Evolutionary conservation across 2,113 vertebrate species (phyloP), one percentile per base, ranked within the genome.

Genomic region (Misgurnus anguillicaudatus): DNA sequence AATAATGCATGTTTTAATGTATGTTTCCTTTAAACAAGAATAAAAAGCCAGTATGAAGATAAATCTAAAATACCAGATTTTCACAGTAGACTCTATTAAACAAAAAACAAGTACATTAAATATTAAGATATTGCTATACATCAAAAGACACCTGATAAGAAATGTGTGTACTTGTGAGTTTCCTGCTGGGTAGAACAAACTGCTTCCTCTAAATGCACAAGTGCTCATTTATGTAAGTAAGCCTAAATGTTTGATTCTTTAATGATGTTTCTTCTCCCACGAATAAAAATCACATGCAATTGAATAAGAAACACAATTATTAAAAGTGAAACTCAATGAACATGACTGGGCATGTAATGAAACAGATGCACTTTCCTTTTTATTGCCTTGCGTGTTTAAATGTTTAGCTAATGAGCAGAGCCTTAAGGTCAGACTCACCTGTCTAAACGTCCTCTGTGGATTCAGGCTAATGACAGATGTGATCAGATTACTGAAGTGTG

Each of bases 31-130:
- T 63, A 74, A 66, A 58, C 57, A 42, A 63, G 36, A 61, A 41
- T n/a, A 67, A n/a, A 75, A 82, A 74, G 69, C 74, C 63, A 73
- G 68, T 42, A 16, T 38, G 16, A n/a, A 21, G 76, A 61, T 69
- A 6, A 78, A 70, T 57, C 70, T 51, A 42, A 48, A 42, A 78
- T 39, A 9, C n/a, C 24, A 19, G n/a, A n/a, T n/a, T 19, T 36
- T 71, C 5, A n/a, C n/a, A n/a, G n/a, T n/a, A n/a, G n/a, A n/a
- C n/a, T n/a, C n/a, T n/a, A n/a, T n/a, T n/a, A 19, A 14, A 9
- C 16, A 6, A 8, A 17, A 69, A 9, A 48, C 67, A 71, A 39
- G 17, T 36, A 55, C 16, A 38, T 71, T 71, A 71, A 19, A 17
- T 11, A 53, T n/a, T 45, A 48, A 70, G 24, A n/a, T 48, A 14